These are phyloP conservation scores for Bugulina stolonifera DNA, from an alignment of 2,888 invertebrate species.

Conservation along the genomic window DNA sequence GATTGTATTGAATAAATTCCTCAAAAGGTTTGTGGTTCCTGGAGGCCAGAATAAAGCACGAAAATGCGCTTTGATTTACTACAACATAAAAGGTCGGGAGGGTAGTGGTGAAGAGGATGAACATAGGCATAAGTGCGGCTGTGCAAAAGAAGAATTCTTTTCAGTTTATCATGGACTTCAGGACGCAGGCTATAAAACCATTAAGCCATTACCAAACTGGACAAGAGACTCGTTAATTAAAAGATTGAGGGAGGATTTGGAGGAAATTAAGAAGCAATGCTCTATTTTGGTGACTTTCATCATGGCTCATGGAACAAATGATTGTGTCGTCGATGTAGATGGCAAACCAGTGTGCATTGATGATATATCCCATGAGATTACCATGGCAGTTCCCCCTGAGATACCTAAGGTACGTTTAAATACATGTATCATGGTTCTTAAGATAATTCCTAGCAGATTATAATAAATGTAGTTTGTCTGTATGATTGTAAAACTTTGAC, in stretches of 20 bases:
- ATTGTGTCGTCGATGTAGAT: neutral
- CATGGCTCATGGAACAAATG: neutral
- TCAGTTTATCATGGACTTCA: neutral
- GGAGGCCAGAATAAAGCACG: neutral
- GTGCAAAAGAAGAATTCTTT: neutral
- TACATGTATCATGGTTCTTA: too few relatives aligned
- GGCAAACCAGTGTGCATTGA: too few relatives aligned
- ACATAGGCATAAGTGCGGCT: neutral
- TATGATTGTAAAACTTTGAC: too few relatives aligned
- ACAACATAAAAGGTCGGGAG: neutral
- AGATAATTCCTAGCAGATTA: too few relatives aligned
- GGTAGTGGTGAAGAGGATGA: neutral
- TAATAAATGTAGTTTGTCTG: too few relatives aligned
- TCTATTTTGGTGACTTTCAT: neutral
- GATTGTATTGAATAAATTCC: neutral
- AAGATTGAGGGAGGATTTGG: neutral
- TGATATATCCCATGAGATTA: too few relatives aligned
- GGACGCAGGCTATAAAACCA: neutral
- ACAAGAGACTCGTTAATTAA: neutral
- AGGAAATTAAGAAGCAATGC: neutral
- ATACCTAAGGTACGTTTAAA: too few relatives aligned
- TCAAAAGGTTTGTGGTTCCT: neutral
- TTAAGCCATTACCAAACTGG: neutral
- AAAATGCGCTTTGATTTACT: neutral
- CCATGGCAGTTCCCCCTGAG: too few relatives aligned